These are phyloP conservation scores for Adela reaumurella DNA, from an alignment of 2,888 invertebrate species.

Conservation along the genomic window DNA sequence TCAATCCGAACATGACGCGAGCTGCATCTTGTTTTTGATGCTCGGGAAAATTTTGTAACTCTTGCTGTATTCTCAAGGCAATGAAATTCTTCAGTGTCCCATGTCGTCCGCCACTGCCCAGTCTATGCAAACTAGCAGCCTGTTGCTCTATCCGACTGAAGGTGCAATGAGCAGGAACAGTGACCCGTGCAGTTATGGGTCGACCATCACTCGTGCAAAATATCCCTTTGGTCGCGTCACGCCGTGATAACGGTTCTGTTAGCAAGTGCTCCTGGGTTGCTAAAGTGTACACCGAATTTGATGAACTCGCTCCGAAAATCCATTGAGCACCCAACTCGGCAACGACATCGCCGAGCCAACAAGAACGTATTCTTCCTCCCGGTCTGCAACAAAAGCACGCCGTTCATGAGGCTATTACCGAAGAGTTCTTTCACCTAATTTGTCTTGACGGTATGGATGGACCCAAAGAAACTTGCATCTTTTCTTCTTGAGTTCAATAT, in stretches of 20 bases:
- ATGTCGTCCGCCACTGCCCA: slow-evolving; percentile 60
- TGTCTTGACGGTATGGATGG: too few species aligned
- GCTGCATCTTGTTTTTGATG: slow-evolving; percentile 67
- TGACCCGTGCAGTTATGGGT: slow-evolving; percentile 60
- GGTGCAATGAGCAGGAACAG: slow-evolving; percentile 62
- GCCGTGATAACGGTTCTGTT: slow-evolving; percentile 54
- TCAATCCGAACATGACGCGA: slow-evolving; percentile 64
- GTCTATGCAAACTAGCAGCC: slow-evolving; percentile 61
- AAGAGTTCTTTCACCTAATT: too few species aligned
- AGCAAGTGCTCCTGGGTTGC: slow-evolving; percentile 67
- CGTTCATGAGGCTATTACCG: too few species aligned
- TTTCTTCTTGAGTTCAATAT: too few species aligned
- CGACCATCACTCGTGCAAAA: slow-evolving; percentile 70
- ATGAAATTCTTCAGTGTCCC: slow-evolving; percentile 64
- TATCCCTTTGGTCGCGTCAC: slow-evolving; percentile 55
- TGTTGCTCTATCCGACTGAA: slow-evolving; percentile 66
- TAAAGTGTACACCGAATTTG: slow-evolving; percentile 67
- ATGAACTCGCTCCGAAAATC: slow-evolving; percentile 68
- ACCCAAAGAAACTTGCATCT: too few species aligned
- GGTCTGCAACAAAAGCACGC: slow-evolving; percentile 51
- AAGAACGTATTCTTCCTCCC: slow-evolving; percentile 74
- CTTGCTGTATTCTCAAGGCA: slow-evolving; percentile 64
- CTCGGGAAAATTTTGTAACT: slow-evolving; percentile 65
- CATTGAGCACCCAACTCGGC: slow-evolving; percentile 76
- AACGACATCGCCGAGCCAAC: slow-evolving; percentile 71